Base-by-base conservation (phyloP, 53 echinoderm and acorn worm genomes). In the Antedon mediterranea region DNA sequence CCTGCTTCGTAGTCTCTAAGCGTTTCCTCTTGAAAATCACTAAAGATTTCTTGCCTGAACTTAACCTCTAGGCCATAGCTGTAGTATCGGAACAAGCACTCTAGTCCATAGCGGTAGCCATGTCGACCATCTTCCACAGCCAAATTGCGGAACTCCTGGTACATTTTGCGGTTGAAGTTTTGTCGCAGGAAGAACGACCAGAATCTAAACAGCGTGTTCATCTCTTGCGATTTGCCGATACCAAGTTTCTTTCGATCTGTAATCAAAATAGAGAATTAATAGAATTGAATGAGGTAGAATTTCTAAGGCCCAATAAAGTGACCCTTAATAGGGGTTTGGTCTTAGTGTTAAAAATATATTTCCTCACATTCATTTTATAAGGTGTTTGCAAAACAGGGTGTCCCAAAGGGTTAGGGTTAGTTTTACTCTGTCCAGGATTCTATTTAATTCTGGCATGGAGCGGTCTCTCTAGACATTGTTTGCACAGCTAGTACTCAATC, bases 111-210 rank as follows among this genome's bases (percentile, higher is more conserved):
- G 57, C 98, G 90, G 79, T 98, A 93, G 71, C 93, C 93, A 28
- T 88, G 90, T 73, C 76, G 75, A 75, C 89, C 73, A 80, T 98
- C 98, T 83, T 98, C 98, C 43, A 98, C 82, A 0, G 98, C 87
- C 71, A 98, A 86, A 74, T 83, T 85, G 30, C 83, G 82, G 86
- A 98, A 98, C 85, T 98, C 92, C 77, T 98, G 88, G 85, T 98
- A 98, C 98, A 98, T 98, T 83, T 98, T 98, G 43, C 87, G 85
- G 90, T 98, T 98, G 87, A 88, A 98, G 85, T 98, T 98, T 73
- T 90, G 90, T 30, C 98, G 98, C 41, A 92, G 83, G 83, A 98
- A 98, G 92, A 98, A 98, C n/a, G 98, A 98, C 98, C 98, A 98
- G 92, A 98, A 98, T 3, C 98, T 88, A 86, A 98, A 98, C 30